Conservation (phyloP, 2,113 vertebrate genomes). For the Mystacornis crossleyi region DNA sequence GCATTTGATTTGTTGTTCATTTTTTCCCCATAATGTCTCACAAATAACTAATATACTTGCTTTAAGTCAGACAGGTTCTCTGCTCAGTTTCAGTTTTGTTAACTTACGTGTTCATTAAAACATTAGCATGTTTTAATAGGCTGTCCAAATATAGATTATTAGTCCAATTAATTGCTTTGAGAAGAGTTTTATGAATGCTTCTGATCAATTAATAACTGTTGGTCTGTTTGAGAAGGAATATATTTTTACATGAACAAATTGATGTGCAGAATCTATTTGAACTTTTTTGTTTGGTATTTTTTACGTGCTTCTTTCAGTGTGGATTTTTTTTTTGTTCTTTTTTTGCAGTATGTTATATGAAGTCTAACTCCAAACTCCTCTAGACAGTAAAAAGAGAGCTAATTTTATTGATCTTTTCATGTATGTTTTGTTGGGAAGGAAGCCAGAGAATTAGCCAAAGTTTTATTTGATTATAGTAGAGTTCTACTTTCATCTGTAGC, state of each 20-base stretch:
- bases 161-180: constrained; percentile 50
- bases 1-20: neutral
- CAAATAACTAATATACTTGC: neutral
- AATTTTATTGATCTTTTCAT: neutral
- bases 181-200: constrained; percentile 32
- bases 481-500: neutral
- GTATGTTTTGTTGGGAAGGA: neutral
- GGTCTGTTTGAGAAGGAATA: constrained; percentile 30
- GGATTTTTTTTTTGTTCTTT: neutral
- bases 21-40: neutral
- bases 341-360: neutral
- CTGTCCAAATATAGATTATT: neutral
- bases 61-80: neutral
- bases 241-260: constrained; percentile 10
- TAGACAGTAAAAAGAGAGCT: neutral
- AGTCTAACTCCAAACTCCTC: neutral
- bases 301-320: neutral
- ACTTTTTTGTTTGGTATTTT: neutral
- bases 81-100: constrained; percentile 13
- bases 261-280: neutral
- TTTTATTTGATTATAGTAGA: neutral
- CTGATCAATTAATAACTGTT: neutral
- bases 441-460: neutral
- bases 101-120: neutral
- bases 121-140: constrained; percentile 6